phyloP scores from a whole-genome alignment of 2,888 invertebrate genomes.

The Archips crataeganus region DNA sequence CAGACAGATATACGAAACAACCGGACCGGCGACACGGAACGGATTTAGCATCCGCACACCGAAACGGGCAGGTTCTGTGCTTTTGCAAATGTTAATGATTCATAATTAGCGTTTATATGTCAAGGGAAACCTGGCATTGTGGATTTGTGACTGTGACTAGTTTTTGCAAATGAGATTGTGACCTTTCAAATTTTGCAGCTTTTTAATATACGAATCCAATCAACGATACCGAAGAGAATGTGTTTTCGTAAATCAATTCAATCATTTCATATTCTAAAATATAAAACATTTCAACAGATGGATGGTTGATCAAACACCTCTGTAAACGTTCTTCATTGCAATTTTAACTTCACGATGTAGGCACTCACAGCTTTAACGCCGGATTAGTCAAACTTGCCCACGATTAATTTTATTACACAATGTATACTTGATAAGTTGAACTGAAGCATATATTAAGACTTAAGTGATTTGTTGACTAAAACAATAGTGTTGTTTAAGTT shows the following conservation, averaged over 20 bases:
- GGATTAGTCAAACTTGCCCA: no score
- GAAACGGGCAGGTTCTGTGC: conserved; percentile 32
- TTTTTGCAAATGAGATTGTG: conserved; percentile 19
- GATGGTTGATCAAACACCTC: no score
- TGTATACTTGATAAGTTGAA: not conserved
- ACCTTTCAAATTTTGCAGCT: not conserved
- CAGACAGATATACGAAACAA: conserved; percentile 55
- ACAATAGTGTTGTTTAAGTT: not conserved
- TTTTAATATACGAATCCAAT: not conserved
- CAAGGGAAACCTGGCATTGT: conserved; percentile 20
- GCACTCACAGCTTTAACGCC: no score
- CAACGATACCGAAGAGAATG: not conserved
- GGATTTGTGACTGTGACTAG: conserved; percentile 2
- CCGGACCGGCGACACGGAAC: conserved; percentile 57
- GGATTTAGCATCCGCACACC: conserved; percentile 42
- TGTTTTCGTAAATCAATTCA: not conserved
- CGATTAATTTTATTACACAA: no score
- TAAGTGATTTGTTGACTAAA: not conserved
- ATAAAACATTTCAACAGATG: no score
- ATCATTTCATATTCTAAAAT: not conserved
- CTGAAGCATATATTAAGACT: not conserved
- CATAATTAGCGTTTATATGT: conserved; percentile 28
- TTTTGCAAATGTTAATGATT: conserved; percentile 18
- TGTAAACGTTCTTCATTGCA: no score
- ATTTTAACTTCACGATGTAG: no score